Conservation (phyloP, 2,797 vertebrate species). For the Karalla daura region DNA sequence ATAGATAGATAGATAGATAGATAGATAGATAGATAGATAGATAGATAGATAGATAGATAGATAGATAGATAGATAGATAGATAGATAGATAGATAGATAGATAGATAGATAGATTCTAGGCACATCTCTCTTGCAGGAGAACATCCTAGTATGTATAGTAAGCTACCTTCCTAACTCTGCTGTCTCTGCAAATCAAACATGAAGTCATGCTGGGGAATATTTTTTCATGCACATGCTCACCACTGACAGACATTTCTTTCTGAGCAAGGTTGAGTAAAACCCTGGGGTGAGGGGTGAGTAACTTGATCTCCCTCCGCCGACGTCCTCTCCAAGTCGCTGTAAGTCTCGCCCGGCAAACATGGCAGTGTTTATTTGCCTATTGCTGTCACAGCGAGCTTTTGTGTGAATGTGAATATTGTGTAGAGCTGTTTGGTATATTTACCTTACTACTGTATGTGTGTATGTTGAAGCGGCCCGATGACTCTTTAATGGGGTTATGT, state of each 20-base stretch:
- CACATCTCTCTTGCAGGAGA: background rate
- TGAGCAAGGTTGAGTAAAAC: background rate
- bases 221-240: background rate
- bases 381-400: background rate
- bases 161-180: background rate
- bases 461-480: background rate
- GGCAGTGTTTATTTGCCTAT: slow-evolving; percentile 14
- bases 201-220: background rate
- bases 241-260: background rate
- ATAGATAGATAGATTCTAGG: background rate
- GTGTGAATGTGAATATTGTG: background rate
- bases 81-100: background rate
- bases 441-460: slow-evolving; percentile 19
- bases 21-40: too few relatives aligned
- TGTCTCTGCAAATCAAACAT: background rate
- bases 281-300: background rate
- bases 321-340: background rate
- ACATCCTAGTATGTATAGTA: background rate
- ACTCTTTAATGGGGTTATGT: slow-evolving; percentile 16
- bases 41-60: too few relatives aligned
- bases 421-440: slow-evolving; percentile 13
- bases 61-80: background rate
- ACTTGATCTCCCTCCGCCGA: background rate
- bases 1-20: too few relatives aligned
- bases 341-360: slow-evolving; percentile 4